Conservation (phyloP, 2,888 invertebrate genomes). For the Axea sp. region DNA sequence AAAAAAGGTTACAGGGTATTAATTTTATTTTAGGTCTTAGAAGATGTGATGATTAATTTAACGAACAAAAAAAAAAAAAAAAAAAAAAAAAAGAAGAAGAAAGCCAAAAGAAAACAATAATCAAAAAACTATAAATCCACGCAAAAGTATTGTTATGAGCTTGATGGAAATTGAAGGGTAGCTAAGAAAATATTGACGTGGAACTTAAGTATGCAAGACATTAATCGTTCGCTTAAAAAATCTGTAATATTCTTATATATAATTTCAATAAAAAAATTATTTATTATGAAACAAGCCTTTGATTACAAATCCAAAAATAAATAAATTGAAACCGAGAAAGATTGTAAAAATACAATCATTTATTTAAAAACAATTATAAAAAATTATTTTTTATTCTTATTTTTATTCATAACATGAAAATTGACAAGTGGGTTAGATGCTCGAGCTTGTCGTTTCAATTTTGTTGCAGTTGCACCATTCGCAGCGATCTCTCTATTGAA, state of each 20-base stretch:
- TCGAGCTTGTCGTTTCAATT: conserved; percentile 73
- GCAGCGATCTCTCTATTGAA: conserved; percentile 71
- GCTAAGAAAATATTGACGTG: conserved; percentile 64
- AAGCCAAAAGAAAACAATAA: no score
- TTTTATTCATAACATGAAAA: conserved; percentile 70
- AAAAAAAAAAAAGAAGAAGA: no score
- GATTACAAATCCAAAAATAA: background rate
- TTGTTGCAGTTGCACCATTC: conserved; percentile 70
- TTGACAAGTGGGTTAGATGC: conserved; percentile 74
- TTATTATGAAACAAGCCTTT: conserved; percentile 75
- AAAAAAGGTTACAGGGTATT: no score
- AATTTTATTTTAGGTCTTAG: no score
- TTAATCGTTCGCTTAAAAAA: conserved; percentile 75
- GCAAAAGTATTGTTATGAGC: no score
- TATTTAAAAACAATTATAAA: no score
- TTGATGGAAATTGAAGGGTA: no score
- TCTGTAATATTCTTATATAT: conserved; percentile 76
- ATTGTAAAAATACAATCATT: no score
- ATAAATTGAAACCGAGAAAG: background rate
- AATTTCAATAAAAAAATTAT: conserved; percentile 78
- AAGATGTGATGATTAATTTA: no score
- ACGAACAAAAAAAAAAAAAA: no score
- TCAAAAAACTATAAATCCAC: no score
- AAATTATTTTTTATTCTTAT: conserved; percentile 44
- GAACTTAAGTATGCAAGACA: conserved; percentile 70